Evolutionary conservation across 2,888 invertebrate species (phyloP), one percentile per base, ranked within the genome.

Genomic region (Toxonevra muliebris): DNA sequence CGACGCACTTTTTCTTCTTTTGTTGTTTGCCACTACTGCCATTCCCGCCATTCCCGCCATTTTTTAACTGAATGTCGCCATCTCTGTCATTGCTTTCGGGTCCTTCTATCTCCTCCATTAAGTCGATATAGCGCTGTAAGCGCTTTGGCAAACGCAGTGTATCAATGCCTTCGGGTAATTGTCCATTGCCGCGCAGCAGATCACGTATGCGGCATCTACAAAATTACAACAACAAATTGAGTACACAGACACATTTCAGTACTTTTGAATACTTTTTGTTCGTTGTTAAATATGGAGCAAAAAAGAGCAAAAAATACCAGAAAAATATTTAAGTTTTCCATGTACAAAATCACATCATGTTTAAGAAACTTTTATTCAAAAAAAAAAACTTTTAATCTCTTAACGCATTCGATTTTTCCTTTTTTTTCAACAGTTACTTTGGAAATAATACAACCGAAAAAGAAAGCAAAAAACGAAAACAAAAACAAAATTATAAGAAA

Each of bases 81-180:
- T 61, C 60, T 30, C 30, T 30, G 45, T 66, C 64, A 55, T 72
- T 67, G n/a, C 61, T 59, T 42, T 73, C 66, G 11, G 71, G 57
- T 9, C 69, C 75, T 19, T 81, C 81, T 42, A 82, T 72, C 73
- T 93, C 93, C 66, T 89, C 89, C 80, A 91, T 87, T 63, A 93
- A 87, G 86, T 94, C 93, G 73, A 94, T 85, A 85, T 94, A 94
- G 75, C 88, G 87, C 76, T 89, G 89, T 70, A 94, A 81, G 42
- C 88, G 85, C 52, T 87, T 84, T 0, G 94, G 94, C 73, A 94
- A 84, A 5, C 90, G 89, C 59, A 94, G 80, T 19, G 87, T 88
- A 73, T 88, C 87, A 72, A 94, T 92, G 13, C 93, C 94, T 73
- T 89, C 88, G 0, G 94, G 94, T 53, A 95, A 81, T 74, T 91